Conservation (phyloP, 2,797 vertebrate genomes). For the Podarcis lilfordi region DNA sequence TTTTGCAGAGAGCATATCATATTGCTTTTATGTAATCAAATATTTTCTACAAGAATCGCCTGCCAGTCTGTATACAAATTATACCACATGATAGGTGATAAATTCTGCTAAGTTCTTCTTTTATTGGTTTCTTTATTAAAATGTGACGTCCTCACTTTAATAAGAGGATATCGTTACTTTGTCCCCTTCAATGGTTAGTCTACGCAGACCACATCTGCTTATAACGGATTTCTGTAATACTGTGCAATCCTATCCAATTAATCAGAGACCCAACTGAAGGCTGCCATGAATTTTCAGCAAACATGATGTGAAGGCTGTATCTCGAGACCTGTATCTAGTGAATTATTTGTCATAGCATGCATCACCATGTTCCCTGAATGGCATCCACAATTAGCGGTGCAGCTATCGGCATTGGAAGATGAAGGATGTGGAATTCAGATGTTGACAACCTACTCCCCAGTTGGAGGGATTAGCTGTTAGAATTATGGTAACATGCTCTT, state of each 20-base stretch:
- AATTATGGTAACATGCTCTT: not conserved
- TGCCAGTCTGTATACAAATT: conserved; percentile 13
- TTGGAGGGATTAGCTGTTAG: not conserved
- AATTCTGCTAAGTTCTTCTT: not conserved
- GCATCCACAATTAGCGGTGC: conserved; percentile 9
- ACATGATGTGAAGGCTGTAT: not conserved
- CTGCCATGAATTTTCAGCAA: not conserved
- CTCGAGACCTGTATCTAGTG: not conserved
- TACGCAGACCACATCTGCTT: not conserved
- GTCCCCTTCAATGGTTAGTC: not conserved
- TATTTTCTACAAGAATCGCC: conserved; percentile 15
- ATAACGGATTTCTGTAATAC: not conserved
- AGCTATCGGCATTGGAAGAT: not conserved
- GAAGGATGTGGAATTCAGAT: not conserved
- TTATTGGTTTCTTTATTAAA: conserved; percentile 3
- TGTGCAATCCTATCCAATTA: not conserved
- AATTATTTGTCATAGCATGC: not conserved
- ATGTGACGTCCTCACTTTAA: not conserved
- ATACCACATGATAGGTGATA: accelerated
- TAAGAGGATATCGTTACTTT: not conserved
- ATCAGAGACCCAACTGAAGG: not conserved
- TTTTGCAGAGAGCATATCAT: not conserved
- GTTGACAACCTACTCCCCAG: not conserved
- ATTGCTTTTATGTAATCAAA: not conserved
- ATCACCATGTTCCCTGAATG: not conserved